Percentiles rank a stretch among this genome's conserved stretches.
phyloP scores from a whole-genome alignment of 1,140 invertebrate species.

The Helicorthomorpha holstii region DNA sequence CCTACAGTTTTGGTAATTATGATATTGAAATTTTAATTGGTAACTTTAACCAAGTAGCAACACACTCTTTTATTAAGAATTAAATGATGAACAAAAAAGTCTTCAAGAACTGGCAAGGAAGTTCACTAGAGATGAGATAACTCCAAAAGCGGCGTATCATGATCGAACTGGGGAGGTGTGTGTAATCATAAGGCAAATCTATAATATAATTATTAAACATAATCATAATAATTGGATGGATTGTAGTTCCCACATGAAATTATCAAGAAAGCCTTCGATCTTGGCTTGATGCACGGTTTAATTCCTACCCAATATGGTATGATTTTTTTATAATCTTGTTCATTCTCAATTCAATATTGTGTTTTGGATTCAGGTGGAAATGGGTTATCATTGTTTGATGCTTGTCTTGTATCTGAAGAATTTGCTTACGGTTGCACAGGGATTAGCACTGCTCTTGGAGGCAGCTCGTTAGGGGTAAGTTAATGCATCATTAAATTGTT shows the following conservation, averaged over 20 bases:
- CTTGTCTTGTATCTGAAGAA: slow-evolving; percentile 74
- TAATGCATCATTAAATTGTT: neutral
- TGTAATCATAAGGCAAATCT: neutral
- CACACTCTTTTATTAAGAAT: too few relatives aligned
- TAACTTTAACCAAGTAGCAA: too few relatives aligned
- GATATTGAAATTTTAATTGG: too few relatives aligned
- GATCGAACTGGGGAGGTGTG: slow-evolving; percentile 62
- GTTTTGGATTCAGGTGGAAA: slow-evolving; percentile 47
- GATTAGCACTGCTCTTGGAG: slow-evolving; percentile 77
- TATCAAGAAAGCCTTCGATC: slow-evolving; percentile 76
- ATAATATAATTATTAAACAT: neutral
- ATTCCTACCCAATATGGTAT: slow-evolving; percentile 46
- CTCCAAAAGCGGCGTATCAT: slow-evolving; percentile 73
- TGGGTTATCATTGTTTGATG: slow-evolving; percentile 58
- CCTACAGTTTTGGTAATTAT: too few relatives aligned
- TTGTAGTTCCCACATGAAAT: slow-evolving; percentile 75
- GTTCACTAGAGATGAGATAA: slow-evolving; percentile 79
- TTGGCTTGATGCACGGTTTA: slow-evolving; percentile 76
- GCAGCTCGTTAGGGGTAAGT: slow-evolving; percentile 73
- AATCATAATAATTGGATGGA: neutral
- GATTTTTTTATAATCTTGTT: neutral
- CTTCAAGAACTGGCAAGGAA: slow-evolving; percentile 75
- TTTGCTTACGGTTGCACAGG: slow-evolving; percentile 89
- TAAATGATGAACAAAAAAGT: slow-evolving; percentile 61
- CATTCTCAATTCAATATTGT: slow-evolving; percentile 1